Evolutionary conservation across 2,797 vertebrate species (phyloP).

Genomic region (Hippoglossus hippoglossus): DNA sequence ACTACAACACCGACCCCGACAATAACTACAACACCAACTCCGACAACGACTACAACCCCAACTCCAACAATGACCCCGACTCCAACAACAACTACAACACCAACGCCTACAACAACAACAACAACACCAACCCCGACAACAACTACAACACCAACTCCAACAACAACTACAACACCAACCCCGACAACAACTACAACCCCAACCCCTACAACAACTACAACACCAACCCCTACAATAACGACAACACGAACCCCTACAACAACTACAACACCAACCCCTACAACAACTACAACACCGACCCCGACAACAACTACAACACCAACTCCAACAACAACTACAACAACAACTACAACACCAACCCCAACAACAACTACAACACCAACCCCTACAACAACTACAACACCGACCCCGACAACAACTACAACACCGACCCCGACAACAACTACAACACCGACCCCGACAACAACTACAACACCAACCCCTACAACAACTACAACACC

Average conservation of each 20-base stretch:
- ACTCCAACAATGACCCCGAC: too few relatives aligned
- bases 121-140: accelerated
- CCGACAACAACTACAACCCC: background rate
- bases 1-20: too few relatives aligned
- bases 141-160: too few relatives aligned
- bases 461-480: background rate
- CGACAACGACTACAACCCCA: background rate
- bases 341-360: background rate
- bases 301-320: background rate
- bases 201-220: too few relatives aligned
- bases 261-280: background rate
- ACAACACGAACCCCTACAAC: background rate
- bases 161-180: background rate
- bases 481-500: background rate
- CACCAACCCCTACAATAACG: background rate
- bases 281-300: background rate
- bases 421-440: too few relatives aligned
- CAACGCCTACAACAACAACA: accelerated
- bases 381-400: accelerated
- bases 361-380: background rate
- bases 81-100: too few relatives aligned
- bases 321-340: background rate
- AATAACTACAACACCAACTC: accelerated
- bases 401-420: background rate
- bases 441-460: too few relatives aligned